phyloP scores from a whole-genome alignment of 2,888 invertebrate genomes.

The Caenorhabditis sp. region DNA sequence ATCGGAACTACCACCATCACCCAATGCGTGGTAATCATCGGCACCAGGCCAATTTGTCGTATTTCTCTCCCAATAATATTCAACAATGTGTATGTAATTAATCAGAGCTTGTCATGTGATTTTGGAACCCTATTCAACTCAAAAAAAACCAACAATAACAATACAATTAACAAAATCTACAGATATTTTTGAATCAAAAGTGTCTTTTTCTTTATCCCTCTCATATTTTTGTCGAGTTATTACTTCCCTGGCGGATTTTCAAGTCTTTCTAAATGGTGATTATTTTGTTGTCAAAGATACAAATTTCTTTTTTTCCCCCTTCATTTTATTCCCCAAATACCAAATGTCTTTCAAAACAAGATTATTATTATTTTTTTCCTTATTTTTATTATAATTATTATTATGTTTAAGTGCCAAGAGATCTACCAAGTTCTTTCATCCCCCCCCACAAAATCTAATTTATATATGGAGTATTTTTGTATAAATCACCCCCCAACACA shows the following conservation, averaged over 20 bases:
- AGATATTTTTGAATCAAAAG: constrained; percentile 32
- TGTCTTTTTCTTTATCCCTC: too few species aligned
- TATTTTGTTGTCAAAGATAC: neutral
- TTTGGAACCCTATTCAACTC: constrained; percentile 4
- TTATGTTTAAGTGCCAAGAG: neutral
- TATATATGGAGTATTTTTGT: neutral
- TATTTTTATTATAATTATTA: neutral
- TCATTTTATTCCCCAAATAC: neutral
- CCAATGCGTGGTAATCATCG: constrained; percentile 83
- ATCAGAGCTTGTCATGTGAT: constrained; percentile 32
- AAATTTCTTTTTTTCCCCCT: neutral
- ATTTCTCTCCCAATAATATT: neutral
- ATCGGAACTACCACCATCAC: constrained; percentile 95
- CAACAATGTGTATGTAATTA: neutral
- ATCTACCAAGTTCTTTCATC: neutral
- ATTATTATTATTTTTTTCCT: neutral
- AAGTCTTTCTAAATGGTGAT: neutral
- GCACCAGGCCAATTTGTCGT: neutral
- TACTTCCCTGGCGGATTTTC: neutral
- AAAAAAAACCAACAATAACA: too few species aligned
- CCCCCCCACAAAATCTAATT: neutral
- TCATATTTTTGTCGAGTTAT: too few species aligned
- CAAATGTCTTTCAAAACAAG: neutral
- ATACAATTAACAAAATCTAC: too few species aligned
- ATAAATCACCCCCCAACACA: neutral